These are phyloP conservation scores for Etheostoma perlongum DNA, from an alignment of 2,797 vertebrate species.

Conservation along the genomic window DNA sequence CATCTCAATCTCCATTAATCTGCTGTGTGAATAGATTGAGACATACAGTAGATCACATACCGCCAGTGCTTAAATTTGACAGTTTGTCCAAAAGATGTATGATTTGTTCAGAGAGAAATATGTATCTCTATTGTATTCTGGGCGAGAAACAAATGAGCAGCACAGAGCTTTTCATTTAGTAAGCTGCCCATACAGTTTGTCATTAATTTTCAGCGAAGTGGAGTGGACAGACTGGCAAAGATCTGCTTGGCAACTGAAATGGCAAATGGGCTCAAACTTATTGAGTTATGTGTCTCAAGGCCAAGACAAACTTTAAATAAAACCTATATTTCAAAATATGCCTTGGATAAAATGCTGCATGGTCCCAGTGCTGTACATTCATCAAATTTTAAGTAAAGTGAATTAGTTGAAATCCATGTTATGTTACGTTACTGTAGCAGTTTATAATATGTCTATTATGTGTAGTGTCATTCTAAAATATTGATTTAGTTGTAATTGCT, in stretches of 20 bases:
- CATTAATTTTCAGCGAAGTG: conserved; percentile 64
- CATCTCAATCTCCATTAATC: conserved; percentile 34
- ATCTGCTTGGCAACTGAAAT: conserved; percentile 31
- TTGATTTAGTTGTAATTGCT: conserved; percentile 16
- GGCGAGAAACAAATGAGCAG: conserved; percentile 54
- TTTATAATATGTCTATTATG: conserved; percentile 1
- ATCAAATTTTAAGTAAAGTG: neutral
- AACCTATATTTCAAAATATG: conserved; percentile 7
- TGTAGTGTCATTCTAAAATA: neutral
- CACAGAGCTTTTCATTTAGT: conserved; percentile 57
- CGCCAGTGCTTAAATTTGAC: conserved; percentile 45
- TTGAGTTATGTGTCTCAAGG: conserved; percentile 17
- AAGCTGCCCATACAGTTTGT: conserved; percentile 50
- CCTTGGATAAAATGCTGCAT: conserved; percentile 14
- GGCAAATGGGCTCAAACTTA: conserved; percentile 31
- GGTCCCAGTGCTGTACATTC: neutral
- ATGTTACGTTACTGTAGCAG: neutral
- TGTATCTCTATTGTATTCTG: conserved; percentile 54
- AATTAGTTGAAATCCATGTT: neutral
- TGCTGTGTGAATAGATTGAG: conserved; percentile 37
- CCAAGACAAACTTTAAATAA: conserved; percentile 27
- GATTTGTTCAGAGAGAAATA: conserved; percentile 44
- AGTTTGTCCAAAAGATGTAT: conserved; percentile 50
- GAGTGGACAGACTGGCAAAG: conserved; percentile 29
- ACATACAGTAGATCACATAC: conserved; percentile 4